phyloP scores from a whole-genome alignment of 2,113 vertebrate genomes.

The Python bivittatus region DNA sequence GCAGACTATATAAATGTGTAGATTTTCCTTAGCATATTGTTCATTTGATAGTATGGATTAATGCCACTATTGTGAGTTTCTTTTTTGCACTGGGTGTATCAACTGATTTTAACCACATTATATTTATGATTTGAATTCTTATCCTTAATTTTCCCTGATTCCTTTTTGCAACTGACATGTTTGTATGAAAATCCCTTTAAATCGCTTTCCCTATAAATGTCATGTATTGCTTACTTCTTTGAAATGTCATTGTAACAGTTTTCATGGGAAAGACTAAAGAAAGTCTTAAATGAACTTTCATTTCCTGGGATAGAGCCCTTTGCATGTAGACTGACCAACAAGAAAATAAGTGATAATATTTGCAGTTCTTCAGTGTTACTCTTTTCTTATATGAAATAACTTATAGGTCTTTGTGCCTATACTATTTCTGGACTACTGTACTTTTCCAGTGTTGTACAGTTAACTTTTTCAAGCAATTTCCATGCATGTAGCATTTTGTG shows the following conservation, averaged over 20 bases:
- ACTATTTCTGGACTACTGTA: slow-evolving; percentile 20
- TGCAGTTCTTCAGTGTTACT: background rate
- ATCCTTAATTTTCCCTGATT: background rate
- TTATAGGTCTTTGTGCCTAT: slow-evolving; percentile 22
- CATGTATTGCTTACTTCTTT: background rate
- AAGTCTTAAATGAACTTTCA: background rate
- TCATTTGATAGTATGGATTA: slow-evolving; percentile 13
- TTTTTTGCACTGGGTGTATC: slow-evolving; percentile 9
- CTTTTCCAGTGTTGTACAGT: background rate
- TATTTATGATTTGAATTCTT: background rate
- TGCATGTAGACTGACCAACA: slow-evolving; percentile 4
- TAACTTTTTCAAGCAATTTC: slow-evolving; percentile 29
- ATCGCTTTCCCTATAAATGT: background rate
- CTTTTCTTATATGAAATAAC: slow-evolving; percentile 6
- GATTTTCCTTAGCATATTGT: slow-evolving; percentile 35
- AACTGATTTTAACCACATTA: background rate
- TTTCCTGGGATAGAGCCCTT: background rate
- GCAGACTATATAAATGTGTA: slow-evolving; percentile 15
- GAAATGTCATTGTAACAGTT: background rate
- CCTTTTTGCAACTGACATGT: background rate
- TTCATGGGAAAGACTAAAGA: background rate
- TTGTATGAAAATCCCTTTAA: background rate
- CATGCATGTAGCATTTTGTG: background rate
- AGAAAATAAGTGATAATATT: background rate
- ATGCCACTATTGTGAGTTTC: slow-evolving; percentile 42